A percentile compares a stretch with the other conserved stretches of the same genome.
phyloP scores from a whole-genome alignment of 2,113 vertebrate genomes.

The Zapus hudsonius region DNA sequence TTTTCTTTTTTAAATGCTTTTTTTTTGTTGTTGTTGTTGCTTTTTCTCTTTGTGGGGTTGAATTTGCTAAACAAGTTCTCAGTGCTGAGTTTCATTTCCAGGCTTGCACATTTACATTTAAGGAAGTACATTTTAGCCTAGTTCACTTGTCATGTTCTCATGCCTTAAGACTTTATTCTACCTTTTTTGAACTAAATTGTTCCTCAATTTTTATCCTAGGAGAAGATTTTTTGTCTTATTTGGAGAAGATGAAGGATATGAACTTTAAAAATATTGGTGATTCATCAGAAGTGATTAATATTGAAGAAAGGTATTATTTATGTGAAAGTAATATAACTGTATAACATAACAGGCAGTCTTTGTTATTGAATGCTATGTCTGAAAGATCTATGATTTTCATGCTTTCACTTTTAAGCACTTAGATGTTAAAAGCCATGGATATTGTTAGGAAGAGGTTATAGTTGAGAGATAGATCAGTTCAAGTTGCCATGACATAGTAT shows the following conservation, averaged over 20 bases:
- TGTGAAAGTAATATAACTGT: slow-evolving; percentile 13
- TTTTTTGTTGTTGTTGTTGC: background rate
- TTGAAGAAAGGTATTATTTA: slow-evolving; percentile 85
- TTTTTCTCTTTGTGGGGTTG: background rate
- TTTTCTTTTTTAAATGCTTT: too few relatives aligned
- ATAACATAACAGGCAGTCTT: background rate
- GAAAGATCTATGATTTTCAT: background rate
- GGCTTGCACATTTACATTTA: background rate
- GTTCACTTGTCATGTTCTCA: slow-evolving; percentile 49
- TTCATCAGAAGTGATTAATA: slow-evolving; percentile 69
- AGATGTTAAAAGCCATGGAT: background rate
- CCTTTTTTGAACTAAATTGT: slow-evolving; percentile 40
- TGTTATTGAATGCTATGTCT: slow-evolving; percentile 24
- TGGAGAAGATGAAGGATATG: slow-evolving; percentile 74
- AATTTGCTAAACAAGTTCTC: background rate
- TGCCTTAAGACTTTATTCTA: slow-evolving; percentile 44
- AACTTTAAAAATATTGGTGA: slow-evolving; percentile 42
- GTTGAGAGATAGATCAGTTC: background rate
- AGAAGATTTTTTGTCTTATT: slow-evolving; percentile 61
- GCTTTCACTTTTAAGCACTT: too few relatives aligned
- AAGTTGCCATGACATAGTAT: background rate
- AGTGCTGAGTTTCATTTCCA: too few relatives aligned
- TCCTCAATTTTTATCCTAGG: slow-evolving; percentile 78
- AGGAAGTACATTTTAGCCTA: background rate
- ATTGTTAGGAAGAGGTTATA: background rate